Percentiles rank a stretch among this genome's conserved stretches.
These are phyloP conservation scores for Ecdyonurus torrentis DNA, from an alignment of 2,888 invertebrate species.

Conservation along the genomic window DNA sequence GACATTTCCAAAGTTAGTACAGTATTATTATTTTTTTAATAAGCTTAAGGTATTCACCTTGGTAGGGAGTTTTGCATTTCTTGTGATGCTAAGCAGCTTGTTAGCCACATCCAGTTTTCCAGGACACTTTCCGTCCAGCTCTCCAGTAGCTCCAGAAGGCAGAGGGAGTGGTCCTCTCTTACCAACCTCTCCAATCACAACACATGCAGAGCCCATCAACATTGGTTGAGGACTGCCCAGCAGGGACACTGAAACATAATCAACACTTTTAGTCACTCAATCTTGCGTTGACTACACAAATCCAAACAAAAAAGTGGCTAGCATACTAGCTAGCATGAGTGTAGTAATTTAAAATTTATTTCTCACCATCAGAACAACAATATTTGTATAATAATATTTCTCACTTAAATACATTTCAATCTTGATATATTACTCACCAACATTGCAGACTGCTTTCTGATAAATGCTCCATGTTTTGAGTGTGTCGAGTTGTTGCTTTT, in stretches of 20 bases:
- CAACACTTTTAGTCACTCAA: no score
- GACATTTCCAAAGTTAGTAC: no score
- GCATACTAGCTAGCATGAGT: no score
- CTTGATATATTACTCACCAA: not conserved
- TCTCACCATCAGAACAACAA: no score
- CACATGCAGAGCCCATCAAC: conserved; percentile 48
- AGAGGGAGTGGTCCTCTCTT: conserved; percentile 51
- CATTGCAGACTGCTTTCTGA: not conserved
- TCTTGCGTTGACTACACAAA: no score
- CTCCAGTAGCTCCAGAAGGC: conserved; percentile 26
- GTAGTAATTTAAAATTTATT: no score
- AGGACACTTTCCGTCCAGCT: conserved; percentile 24
- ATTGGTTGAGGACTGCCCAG: conserved; percentile 42
- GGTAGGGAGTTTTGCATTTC: conserved; percentile 48
- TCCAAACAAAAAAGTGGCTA: no score
- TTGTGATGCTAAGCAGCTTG: conserved; percentile 49
- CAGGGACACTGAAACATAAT: conserved; percentile 23
- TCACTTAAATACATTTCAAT: not conserved
- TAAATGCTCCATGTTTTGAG: not conserved
- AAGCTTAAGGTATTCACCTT: no score
- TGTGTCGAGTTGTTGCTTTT: conserved; percentile 20
- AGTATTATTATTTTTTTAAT: no score
- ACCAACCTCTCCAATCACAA: conserved; percentile 49
- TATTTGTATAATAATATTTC: no score
- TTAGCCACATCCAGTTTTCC: conserved; percentile 55